These are phyloP conservation scores for Drosophila lutescens DNA, from an alignment of 2,888 invertebrate genomes.

Conservation along the genomic window DNA sequence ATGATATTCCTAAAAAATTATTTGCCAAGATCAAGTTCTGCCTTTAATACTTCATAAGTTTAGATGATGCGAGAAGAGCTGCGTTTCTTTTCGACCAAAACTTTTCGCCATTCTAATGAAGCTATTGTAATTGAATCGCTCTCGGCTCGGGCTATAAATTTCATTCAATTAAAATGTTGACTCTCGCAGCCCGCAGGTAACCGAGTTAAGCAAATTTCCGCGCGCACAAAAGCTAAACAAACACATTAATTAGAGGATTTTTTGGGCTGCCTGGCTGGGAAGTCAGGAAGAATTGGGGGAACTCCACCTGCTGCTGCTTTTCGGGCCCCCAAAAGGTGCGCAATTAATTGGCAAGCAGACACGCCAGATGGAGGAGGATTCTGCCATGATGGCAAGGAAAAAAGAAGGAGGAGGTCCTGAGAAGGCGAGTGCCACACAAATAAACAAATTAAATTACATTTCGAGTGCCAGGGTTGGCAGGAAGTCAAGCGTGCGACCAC, in stretches of 20 bases:
- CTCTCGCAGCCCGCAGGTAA: constrained; percentile 46
- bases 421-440: constrained; percentile 52
- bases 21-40: background rate
- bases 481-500: constrained; percentile 50
- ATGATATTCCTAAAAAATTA: too few species aligned
- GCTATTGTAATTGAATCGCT: constrained; percentile 44
- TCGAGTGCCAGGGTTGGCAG: constrained; percentile 56
- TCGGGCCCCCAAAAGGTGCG: constrained; percentile 38
- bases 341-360: constrained; percentile 66
- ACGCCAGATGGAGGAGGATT: constrained; percentile 30
- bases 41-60: constrained; percentile 22
- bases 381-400: background rate
- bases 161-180: constrained; percentile 64
- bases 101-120: constrained; percentile 34
- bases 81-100: constrained; percentile 3
- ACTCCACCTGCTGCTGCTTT: constrained; percentile 35
- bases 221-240: constrained; percentile 66
- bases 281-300: background rate
- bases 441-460: constrained; percentile 79
- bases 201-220: constrained; percentile 55
- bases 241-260: constrained; percentile 74
- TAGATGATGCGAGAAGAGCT: constrained; percentile 5
- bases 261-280: constrained; percentile 12
- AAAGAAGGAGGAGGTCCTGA: background rate
- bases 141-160: constrained; percentile 39